phyloP scores from a whole-genome alignment of 2,797 vertebrate species.

The Eulemur coronatus region DNA sequence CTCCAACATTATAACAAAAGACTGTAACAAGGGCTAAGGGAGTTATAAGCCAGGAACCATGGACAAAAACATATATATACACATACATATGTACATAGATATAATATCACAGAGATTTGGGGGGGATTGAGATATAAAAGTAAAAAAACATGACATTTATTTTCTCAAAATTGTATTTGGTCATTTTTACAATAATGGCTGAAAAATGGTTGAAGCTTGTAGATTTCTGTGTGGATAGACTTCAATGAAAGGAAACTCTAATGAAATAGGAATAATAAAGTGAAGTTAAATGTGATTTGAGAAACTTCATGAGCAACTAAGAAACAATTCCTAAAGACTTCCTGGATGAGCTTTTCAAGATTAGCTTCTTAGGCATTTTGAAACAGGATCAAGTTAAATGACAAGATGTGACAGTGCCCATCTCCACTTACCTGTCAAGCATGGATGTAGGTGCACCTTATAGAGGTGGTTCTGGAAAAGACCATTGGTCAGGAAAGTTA shows the following conservation, averaged over 20 bases:
- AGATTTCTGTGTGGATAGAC: not conserved
- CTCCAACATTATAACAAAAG: too few species aligned
- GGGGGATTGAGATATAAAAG: not conserved
- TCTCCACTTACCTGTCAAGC: not conserved
- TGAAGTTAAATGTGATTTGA: conserved; percentile 11
- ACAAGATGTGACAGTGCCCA: not conserved
- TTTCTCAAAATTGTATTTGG: not conserved
- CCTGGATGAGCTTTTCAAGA: not conserved
- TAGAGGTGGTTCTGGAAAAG: not conserved
- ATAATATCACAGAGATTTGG: too few species aligned
- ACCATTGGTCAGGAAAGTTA: not conserved
- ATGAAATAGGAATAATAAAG: conserved; percentile 38
- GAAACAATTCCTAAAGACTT: not conserved
- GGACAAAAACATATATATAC: too few species aligned
- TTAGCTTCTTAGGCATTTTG: not conserved
- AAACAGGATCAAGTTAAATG: not conserved
- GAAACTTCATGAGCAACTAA: not conserved
- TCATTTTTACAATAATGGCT: not conserved
- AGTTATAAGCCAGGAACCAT: too few species aligned
- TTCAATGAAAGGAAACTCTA: not conserved
- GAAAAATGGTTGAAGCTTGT: not conserved
- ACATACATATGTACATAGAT: too few species aligned
- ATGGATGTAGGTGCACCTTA: not conserved
- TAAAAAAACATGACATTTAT: not conserved
- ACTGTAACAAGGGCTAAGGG: too few species aligned